Evolutionary conservation across 2,888 invertebrate species (phyloP).

Genomic region (Abscondita cerata): DNA sequence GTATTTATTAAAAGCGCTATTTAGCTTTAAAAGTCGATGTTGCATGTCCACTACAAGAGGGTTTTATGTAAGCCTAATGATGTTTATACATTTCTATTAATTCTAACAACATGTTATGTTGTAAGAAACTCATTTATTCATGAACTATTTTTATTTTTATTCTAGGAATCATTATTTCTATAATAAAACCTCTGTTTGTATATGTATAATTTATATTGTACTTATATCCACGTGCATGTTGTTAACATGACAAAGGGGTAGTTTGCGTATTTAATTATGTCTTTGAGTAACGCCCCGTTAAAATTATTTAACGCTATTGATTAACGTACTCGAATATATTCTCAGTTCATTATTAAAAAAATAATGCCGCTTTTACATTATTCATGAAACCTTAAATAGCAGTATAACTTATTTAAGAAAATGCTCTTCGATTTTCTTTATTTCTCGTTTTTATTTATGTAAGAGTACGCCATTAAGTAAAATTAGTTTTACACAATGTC

Average conservation of each 20-base stretch:
- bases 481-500: too few relatives aligned
- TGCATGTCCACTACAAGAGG: constrained; percentile 19
- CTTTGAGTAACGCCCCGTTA: constrained; percentile 23
- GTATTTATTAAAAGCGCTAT: constrained; percentile 20
- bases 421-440: too few relatives aligned
- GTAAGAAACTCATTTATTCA: constrained; percentile 40
- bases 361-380: too few relatives aligned
- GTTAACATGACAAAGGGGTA: constrained; percentile 29
- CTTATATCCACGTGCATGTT: constrained; percentile 20
- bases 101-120: constrained; percentile 38
- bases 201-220: constrained; percentile 31
- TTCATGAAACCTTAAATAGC: too few relatives aligned
- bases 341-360: too few relatives aligned
- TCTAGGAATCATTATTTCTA: constrained; percentile 41
- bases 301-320: constrained; percentile 32
- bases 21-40: constrained; percentile 33
- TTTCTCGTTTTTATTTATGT: too few relatives aligned
- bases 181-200: constrained; percentile 35
- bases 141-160: constrained; percentile 35
- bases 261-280: constrained; percentile 30
- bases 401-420: too few relatives aligned
- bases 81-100: constrained; percentile 42
- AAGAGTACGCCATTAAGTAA: too few relatives aligned
- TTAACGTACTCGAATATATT: constrained; percentile 10
- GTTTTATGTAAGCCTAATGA: constrained; percentile 36